Evolutionary conservation across 2,113 vertebrate species (phyloP), one percentile per base, ranked within the genome.

Genomic region (Neomonachus schauinslandi): DNA sequence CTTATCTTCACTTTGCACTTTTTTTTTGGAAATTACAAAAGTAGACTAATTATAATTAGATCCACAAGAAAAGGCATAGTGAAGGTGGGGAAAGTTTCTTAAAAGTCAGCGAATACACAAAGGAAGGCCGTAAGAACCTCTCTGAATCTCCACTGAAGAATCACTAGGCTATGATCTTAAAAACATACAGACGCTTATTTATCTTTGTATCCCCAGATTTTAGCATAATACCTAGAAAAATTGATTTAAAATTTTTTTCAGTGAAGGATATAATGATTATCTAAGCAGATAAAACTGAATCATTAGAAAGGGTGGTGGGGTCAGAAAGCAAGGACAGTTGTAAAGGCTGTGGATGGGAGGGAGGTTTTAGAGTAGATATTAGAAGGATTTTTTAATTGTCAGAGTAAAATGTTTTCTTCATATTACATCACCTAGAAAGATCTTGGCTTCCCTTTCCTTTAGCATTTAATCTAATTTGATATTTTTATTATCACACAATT

Each of bases 401-500:
- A 93, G 28, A 22, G 28, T 55, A 91, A 95, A 79, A 51, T 55
- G n/a, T 28, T 46, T 91, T 91, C 71, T 93, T 89, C 36, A 79
- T 80, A 31, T 84, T 88, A 89, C 16, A 71, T 94, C n/a, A 21
- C 4, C 33, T 3, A 83, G 26, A n/a, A 90, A 84, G 18, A 96
- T 51, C n/a, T 76, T 42, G 7, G 33, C 15, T 89, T 83, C 16
- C 74, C 15, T 93, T 94, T 96, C 53, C 76, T 80, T 82, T 91
- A 63, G 18, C n/a, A 87, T 74, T 96, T 90, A 95, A 81, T 81
- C 86, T 94, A 94, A 84, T 74, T 94, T 89, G 42, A 46, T 95
- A 90, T 92, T 90, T 95, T 95, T 94, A 59, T 94, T 96, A 61
- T 59, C 90, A 72, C 10, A 87, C 13, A 98, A 95, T 84, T 96